Evolutionary conservation across 1,140 invertebrate species (phyloP), one percentile per base, ranked within the genome.

Genomic region (Thaumetopoea pityocampa): DNA sequence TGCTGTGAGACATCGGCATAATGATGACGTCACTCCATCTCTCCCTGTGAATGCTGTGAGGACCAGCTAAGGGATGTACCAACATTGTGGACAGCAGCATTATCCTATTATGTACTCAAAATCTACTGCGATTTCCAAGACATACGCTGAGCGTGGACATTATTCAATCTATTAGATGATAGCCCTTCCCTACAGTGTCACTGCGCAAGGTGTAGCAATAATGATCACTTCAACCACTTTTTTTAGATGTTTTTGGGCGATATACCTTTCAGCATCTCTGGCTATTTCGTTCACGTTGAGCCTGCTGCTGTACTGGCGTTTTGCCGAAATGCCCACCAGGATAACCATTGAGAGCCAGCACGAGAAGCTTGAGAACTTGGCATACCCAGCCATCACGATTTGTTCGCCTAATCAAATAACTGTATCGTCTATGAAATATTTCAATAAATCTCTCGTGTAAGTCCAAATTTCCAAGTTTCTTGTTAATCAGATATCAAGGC

Each of bases 281-380:
- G 38, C 3, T 1, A 9, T 62, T 3, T 63, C 76, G 1, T 55
- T 11, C 12, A 2, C 40, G 1, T 30, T 80, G 3, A 58, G 63
- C 1, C 30, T 14, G 7, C 36, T 67, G 2, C 48, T 82, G 6
- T 55, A 77, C 41, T 15, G 16, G 0, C 71, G 78, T 3, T 82
- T 79, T 43, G 23, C 9, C 2, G 67, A 72, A 28, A 72, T 65
- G 58, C 78, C 78, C 2, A 78, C 78, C 5, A 59, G 67, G 8
- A 67, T 80, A 11, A 62, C 68, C 3, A 76, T 82, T n/a, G 74
- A 79, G 38, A 76, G 69, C 38, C 73, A 76, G 46, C 72, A 67
- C 36, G 67, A 66, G 16, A 30, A 61, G 0, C 28, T 71, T 4
- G 4, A 26, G 0, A 50, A 59, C 24, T 27, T 74, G 7, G 52